Evolutionary conservation across 2,113 vertebrate genomes (phyloP).

Genomic region (Bubo blakistoni): DNA sequence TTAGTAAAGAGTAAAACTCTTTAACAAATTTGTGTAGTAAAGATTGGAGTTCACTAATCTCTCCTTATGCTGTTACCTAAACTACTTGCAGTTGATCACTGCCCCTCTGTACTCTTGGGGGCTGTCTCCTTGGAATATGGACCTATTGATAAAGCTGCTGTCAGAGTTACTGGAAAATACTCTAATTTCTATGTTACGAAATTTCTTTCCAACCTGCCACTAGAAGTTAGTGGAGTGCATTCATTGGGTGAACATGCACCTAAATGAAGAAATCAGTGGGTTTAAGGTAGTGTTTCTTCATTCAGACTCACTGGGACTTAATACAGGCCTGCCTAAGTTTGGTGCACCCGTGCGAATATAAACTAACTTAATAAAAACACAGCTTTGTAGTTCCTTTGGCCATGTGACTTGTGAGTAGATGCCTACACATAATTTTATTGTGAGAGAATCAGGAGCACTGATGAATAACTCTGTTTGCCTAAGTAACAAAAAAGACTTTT

Average conservation of each 20-base stretch:
- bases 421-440: background rate
- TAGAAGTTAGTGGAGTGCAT: background rate
- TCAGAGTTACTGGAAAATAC: background rate
- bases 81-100: background rate
- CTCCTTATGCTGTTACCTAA: background rate
- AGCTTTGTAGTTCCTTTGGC: background rate
- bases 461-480: background rate
- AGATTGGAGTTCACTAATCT: background rate
- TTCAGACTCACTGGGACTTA: background rate
- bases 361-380: background rate
- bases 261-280: background rate
- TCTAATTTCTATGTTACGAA: background rate
- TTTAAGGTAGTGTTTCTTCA: background rate
- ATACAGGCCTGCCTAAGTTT: background rate
- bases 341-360: background rate
- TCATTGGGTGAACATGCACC: background rate
- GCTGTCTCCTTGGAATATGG: too few relatives aligned
- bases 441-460: background rate
- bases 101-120: background rate
- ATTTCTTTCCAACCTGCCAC: background rate
- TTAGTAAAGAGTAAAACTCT: background rate
- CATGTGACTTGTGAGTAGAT: background rate
- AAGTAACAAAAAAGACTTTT: background rate
- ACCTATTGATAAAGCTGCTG: background rate
- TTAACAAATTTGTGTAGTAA: background rate